A percentile compares a stretch with the other conserved stretches of the same genome.
These are phyloP conservation scores for Lophotriccus pileatus DNA, from an alignment of 2,797 vertebrate genomes.

Conservation along the genomic window DNA sequence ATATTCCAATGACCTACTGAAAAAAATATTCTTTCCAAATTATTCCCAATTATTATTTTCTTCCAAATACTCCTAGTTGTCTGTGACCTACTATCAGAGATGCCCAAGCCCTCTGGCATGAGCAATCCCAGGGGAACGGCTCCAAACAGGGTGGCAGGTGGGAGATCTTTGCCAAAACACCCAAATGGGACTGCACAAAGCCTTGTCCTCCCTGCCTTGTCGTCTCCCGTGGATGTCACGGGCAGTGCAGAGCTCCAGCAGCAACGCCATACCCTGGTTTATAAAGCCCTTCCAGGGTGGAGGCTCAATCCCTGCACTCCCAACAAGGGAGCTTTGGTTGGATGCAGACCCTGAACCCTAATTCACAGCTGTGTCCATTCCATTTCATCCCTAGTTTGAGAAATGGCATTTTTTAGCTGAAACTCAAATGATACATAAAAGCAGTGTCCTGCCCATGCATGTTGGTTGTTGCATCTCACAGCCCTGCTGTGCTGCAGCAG, in stretches of 20 bases:
- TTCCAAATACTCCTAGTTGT: neutral
- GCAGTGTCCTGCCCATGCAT: accelerated
- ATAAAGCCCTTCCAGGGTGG: neutral
- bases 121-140: neutral
- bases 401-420: neutral
- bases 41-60: neutral
- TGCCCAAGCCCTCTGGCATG: neutral
- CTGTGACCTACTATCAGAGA: neutral
- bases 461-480: neutral
- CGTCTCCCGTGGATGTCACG: accelerated
- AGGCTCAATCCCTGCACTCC: neutral
- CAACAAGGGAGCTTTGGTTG: neutral
- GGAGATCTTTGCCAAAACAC: neutral
- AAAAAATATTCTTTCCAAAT: neutral
- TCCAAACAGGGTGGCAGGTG: neutral
- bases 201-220: neutral
- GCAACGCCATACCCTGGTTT: neutral
- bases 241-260: neutral
- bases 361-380: accelerated
- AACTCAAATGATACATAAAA: neutral
- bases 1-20: neutral
- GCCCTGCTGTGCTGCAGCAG: neutral
- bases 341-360: neutral
- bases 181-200: neutral
- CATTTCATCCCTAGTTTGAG: neutral